Evolutionary conservation across 1,140 invertebrate genomes (phyloP).

Genomic region (Drosophila grimshawi): DNA sequence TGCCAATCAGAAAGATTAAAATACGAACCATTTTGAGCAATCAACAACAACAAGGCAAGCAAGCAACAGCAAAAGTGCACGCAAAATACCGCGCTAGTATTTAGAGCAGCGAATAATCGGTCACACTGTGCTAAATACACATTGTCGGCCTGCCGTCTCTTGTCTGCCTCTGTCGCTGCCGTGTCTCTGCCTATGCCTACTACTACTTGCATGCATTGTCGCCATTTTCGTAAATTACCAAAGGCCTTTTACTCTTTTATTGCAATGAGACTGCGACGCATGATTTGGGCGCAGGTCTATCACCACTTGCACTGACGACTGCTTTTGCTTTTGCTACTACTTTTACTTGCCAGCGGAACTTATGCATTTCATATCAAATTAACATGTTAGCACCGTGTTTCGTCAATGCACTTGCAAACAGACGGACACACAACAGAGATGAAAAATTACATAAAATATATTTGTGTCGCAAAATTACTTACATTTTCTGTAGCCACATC

Average conservation of each 20-base stretch:
- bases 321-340: too few species aligned
- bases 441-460: conserved; percentile 74
- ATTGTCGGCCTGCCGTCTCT: conserved; percentile 56
- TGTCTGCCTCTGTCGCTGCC: conserved; percentile 28
- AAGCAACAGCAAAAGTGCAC: not conserved
- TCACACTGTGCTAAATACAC: conserved; percentile 79
- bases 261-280: conserved; percentile 46
- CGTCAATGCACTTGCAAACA: conserved; percentile 28
- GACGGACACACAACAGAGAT: conserved; percentile 1
- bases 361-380: conserved; percentile 37
- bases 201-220: conserved; percentile 70
- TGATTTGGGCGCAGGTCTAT: conserved; percentile 45
- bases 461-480: conserved; percentile 62
- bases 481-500: conserved; percentile 81
- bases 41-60: not conserved
- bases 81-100: conserved; percentile 56
- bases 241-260: conserved; percentile 62
- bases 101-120: conserved; percentile 42
- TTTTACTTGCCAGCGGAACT: conserved; percentile 6
- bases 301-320: conserved; percentile 42
- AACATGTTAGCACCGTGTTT: conserved; percentile 61
- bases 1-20: not conserved
- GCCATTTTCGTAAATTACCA: conserved; percentile 82
- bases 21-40: not conserved
- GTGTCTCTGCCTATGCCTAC: conserved; percentile 14